Conservation (phyloP, 1,140 invertebrate genomes). For the Geopemphigus sp. region DNA sequence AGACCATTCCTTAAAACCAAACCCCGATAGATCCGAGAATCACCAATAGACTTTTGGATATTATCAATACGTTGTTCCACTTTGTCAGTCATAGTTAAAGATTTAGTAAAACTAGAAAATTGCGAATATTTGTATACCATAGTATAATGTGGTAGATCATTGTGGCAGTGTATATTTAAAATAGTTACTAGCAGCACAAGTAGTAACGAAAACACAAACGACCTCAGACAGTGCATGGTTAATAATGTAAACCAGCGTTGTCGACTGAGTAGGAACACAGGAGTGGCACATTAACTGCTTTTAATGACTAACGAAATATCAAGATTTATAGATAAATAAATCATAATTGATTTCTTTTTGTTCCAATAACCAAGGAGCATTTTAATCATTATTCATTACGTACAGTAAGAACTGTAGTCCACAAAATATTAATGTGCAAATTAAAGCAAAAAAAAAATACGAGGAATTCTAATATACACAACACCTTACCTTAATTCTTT, state of each 20-base stretch:
- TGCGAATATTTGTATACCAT: constrained; percentile 29
- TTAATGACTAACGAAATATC: constrained; percentile 21
- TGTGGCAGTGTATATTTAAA: background rate
- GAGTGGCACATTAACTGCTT: no score
- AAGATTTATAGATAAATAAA: constrained; percentile 26
- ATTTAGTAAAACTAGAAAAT: background rate
- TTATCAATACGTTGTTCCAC: constrained; percentile 58
- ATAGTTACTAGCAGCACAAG: background rate
- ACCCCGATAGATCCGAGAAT: constrained; percentile 78
- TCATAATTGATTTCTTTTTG: constrained; percentile 17
- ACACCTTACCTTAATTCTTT: background rate
- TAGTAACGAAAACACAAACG: constrained; percentile 20
- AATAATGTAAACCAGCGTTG: constrained; percentile 38
- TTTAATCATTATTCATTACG: background rate
- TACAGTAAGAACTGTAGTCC: background rate
- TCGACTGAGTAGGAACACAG: background rate
- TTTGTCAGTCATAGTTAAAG: background rate
- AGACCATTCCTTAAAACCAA: constrained; percentile 80
- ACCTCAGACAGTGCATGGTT: constrained; percentile 37
- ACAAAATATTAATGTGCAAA: background rate
- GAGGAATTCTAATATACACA: background rate
- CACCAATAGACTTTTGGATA: constrained; percentile 75
- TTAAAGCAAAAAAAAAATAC: background rate
- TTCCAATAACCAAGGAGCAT: constrained; percentile 14
- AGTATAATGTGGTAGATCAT: no score